Base-by-base conservation (phyloP, 2,113 vertebrate species). In the Actenoides hombroni region DNA sequence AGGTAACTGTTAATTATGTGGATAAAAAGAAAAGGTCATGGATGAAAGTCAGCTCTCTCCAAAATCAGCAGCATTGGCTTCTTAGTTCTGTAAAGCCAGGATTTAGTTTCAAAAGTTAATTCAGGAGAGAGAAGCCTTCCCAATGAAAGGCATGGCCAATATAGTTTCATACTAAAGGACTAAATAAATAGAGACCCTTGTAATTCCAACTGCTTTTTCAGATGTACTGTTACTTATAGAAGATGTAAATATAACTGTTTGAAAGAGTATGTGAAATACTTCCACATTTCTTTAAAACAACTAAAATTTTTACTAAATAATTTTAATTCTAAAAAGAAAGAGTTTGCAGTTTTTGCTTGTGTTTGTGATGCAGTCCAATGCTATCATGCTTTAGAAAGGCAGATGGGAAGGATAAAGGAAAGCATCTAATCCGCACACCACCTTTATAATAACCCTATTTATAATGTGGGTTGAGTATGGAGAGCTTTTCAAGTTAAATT, bases 401-500 rank as follows among this genome's bases (percentile, higher is more conserved):
- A 85, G 40, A 86, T 77, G 46, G 83, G 48, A 68, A 78, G 37
- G 53, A 9, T 48, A 89, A 56, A 59, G 61, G 17, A 49, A 91
- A n/a, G 51, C 26, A 87, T 88, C 76, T 90, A 64, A 94, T 93
- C 77, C 80, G 86, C 59, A 59, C 11, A 1, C 37, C 76, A 93
- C 86, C 94, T 92, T 97, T 88, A 95, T 86, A 68, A 88, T 88
- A 95, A 96, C 81, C 92, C 39, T 31, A 16, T 64, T 67, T 93
- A 8, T 61, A 57, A 77, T 74, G 83, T 96, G 68, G 84, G 88
- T 25, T 81, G 88, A 91, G 91, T 86, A 90, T 48, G 15, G 59
- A 89, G 93, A 82, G 83, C 90, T 91, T 94, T 97, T 92, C 83
- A 28, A 84, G 85, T 96, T 94, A 92, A 96, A 88, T 85, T 90